Evolutionary conservation across 2,888 invertebrate genomes (phyloP).

Genomic region (Pammene fasciana): DNA sequence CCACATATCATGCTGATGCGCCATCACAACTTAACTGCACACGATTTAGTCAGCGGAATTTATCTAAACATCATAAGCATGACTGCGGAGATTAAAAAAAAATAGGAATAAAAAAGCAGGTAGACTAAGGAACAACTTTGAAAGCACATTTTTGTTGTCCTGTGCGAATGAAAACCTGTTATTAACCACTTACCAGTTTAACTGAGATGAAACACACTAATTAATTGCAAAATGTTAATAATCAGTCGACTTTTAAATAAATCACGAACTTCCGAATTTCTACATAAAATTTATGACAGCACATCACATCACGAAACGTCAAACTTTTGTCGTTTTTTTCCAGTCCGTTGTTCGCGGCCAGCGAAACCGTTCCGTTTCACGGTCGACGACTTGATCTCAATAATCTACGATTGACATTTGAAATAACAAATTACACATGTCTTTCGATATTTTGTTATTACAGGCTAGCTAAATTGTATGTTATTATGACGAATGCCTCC

Average conservation of each 20-base stretch:
- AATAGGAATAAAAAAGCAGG: slow-evolving; percentile 42
- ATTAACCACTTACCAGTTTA: slow-evolving; percentile 36
- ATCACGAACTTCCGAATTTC: slow-evolving; percentile 51
- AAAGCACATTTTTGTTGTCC: slow-evolving; percentile 25
- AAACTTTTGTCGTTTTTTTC: slow-evolving; percentile 66
- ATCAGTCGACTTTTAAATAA: slow-evolving; percentile 48
- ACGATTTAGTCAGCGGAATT: neutral
- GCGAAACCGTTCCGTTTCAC: slow-evolving; percentile 74
- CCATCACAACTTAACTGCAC: slow-evolving; percentile 18
- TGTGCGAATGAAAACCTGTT: slow-evolving; percentile 27
- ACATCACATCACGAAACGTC: slow-evolving; percentile 69
- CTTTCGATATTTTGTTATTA: slow-evolving; percentile 26
- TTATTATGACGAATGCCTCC: slow-evolving; percentile 34
- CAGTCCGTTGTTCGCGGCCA: slow-evolving; percentile 58
- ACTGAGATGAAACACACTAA: slow-evolving; percentile 42
- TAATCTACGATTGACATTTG: slow-evolving; percentile 34
- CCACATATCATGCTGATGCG: slow-evolving; percentile 35
- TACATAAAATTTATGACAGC: slow-evolving; percentile 57
- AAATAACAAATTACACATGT: slow-evolving; percentile 25
- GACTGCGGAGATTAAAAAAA: slow-evolving; percentile 3
- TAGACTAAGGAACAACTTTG: slow-evolving; percentile 41
- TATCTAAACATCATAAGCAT: slow-evolving; percentile 1
- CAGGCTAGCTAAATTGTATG: slow-evolving; percentile 26
- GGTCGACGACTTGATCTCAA: slow-evolving; percentile 53
- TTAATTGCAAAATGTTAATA: slow-evolving; percentile 47